phyloP scores from a whole-genome alignment of 2,113 vertebrate genomes.

The Lichenostomus cassidix region DNA sequence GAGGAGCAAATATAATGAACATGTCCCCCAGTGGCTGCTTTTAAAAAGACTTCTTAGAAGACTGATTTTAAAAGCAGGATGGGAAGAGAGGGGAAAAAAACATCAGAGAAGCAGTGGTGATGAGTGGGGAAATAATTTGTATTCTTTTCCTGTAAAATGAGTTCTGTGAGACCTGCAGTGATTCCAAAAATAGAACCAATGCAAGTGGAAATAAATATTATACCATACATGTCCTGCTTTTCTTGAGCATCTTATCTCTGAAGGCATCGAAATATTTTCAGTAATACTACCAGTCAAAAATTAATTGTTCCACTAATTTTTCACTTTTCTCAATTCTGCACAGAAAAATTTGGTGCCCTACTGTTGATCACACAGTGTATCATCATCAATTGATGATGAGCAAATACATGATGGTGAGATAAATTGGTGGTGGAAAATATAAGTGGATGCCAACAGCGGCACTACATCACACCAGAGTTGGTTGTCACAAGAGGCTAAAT shows the following conservation, averaged over 20 bases:
- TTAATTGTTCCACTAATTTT: not conserved
- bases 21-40: not conserved
- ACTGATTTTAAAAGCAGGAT: constrained; percentile 7
- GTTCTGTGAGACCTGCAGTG: not conserved
- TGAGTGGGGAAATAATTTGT: not conserved
- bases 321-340: not conserved
- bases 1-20: not conserved
- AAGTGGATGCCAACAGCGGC: not conserved
- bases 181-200: constrained; percentile 15
- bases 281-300: not conserved
- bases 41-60: constrained; percentile 11
- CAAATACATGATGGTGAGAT: not conserved
- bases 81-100: not conserved
- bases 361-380: not conserved
- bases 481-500: not conserved
- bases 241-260: not conserved
- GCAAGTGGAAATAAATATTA: not conserved
- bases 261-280: not conserved
- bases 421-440: not conserved
- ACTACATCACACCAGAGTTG: not conserved
- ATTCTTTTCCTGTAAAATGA: not conserved
- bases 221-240: not conserved
- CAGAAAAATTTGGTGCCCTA: not conserved
- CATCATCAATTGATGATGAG: not conserved
- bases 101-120: not conserved